Evolutionary conservation across 2,797 vertebrate genomes (phyloP).

Genomic region (Aldrovandia affinis): DNA sequence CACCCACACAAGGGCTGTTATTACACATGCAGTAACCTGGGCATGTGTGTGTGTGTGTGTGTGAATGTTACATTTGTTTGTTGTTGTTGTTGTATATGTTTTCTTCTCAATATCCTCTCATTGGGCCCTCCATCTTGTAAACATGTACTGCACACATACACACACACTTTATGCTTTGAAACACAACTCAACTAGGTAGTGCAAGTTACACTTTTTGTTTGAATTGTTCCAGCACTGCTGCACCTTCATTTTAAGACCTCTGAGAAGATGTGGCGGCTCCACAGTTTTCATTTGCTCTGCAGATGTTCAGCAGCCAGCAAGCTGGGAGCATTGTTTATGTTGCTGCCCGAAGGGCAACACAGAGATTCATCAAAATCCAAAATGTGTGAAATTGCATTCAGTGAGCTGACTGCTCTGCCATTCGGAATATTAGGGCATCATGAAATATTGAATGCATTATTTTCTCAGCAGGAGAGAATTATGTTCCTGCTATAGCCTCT

Average conservation of each 20-base stretch:
- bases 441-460: not conserved
- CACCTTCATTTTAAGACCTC: no score
- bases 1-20: no score
- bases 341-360: not conserved
- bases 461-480: not conserved
- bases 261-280: not conserved
- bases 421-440: not conserved
- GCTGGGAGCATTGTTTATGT: not conserved
- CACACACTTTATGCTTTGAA: not conserved
- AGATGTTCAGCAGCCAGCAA: not conserved
- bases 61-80: not conserved
- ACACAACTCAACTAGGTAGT: not conserved
- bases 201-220: no score
- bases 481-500: not conserved
- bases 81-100: no score
- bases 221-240: no score
- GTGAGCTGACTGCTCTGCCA: not conserved
- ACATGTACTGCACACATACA: no score
- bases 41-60: no score
- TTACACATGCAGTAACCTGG: no score
- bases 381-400: not conserved
- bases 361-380: not conserved
- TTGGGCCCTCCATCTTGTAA: no score
- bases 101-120: no score
- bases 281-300: not conserved